phyloP scores from a whole-genome alignment of 2,797 vertebrate species.

The Pangasius sanitwongsei region DNA sequence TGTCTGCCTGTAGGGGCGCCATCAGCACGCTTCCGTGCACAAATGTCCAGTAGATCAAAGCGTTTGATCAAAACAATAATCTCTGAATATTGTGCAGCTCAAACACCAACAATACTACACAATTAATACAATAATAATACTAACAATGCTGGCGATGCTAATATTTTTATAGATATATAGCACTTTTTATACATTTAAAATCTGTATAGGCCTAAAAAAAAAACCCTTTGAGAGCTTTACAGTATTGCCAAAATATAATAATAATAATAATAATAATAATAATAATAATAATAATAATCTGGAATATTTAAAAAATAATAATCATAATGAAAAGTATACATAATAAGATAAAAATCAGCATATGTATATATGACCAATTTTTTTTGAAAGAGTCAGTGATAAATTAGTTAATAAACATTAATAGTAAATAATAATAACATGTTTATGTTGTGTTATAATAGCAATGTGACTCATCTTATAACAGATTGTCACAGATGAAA shows the following conservation, averaged over 20 bases:
- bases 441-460: background rate
- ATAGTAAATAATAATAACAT: background rate
- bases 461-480: background rate
- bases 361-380: background rate
- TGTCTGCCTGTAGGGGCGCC: conserved; percentile 30
- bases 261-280: background rate
- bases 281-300: background rate
- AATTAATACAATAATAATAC: background rate
- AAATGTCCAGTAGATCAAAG: conserved; percentile 19
- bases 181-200: background rate
- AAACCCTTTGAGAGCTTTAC: background rate
- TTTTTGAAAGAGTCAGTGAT: background rate
- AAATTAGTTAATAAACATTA: background rate
- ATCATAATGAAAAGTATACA: background rate
- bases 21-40: background rate
- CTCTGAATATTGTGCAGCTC: background rate
- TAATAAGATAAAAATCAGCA: background rate
- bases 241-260: background rate
- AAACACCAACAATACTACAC: background rate
- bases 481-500: background rate
- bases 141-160: background rate
- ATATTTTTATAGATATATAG: background rate
- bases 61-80: conserved; percentile 23
- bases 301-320: background rate
- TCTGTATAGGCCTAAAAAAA: background rate